These are phyloP conservation scores for Panzeria rudis DNA, from an alignment of 2,888 invertebrate species.

Conservation along the genomic window DNA sequence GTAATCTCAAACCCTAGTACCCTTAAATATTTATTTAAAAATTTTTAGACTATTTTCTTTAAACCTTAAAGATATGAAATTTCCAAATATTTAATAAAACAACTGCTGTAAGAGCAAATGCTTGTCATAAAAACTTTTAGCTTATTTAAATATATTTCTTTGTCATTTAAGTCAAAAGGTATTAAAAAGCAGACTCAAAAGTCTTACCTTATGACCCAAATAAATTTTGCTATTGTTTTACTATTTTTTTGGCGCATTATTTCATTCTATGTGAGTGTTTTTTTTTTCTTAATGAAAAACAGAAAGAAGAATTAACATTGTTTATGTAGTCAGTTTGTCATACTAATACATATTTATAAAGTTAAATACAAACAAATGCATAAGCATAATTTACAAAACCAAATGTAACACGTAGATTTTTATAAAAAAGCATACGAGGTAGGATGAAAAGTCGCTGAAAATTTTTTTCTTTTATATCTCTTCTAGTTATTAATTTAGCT, in stretches of 20 bases:
- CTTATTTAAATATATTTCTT: conserved; percentile 12
- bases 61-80: not conserved
- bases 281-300: not conserved
- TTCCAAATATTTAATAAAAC: not conserved
- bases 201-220: conserved; percentile 45
- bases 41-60: not conserved
- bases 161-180: conserved; percentile 20
- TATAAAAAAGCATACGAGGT: not conserved
- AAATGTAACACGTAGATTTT: not conserved
- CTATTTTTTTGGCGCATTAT: conserved; percentile 26
- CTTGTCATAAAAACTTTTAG: not conserved
- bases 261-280: conserved; percentile 4
- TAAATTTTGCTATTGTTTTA: conserved; percentile 11
- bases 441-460: not conserved
- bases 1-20: too few species aligned
- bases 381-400: conserved; percentile 13
- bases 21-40: not conserved
- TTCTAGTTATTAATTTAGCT: too few species aligned
- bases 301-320: not conserved
- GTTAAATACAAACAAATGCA: conserved; percentile 26
- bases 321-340: conserved; percentile 19
- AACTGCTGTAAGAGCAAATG: not conserved
- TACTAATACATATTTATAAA: conserved; percentile 42
- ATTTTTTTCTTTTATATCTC: not conserved
- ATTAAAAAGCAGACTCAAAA: conserved; percentile 17